Conservation (phyloP, 2,888 invertebrate genomes). For the Pediacus dermestoides region DNA sequence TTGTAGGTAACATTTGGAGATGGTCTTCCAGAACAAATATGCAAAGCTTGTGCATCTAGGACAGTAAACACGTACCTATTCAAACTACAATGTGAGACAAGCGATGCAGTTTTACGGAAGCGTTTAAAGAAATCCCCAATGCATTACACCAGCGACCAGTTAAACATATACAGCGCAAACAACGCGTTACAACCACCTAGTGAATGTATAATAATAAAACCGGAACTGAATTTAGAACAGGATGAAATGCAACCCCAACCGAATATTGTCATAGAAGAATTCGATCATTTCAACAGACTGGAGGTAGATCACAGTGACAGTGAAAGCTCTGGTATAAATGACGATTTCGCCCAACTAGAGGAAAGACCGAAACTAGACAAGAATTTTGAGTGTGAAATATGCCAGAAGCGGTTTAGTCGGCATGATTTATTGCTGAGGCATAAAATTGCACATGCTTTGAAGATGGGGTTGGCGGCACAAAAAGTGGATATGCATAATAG, state of each 20-base stretch:
- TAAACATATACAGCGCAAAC: no score
- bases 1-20: constrained; percentile 51
- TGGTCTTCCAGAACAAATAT: constrained; percentile 60
- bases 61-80: constrained; percentile 53
- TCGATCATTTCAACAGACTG: no score
- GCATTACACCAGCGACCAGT: no score
- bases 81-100: constrained; percentile 50
- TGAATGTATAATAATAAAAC: no score
- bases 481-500: constrained; percentile 8
- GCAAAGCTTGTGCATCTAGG: constrained; percentile 54
- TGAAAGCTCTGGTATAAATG: constrained; percentile 18
- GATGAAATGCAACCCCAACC: no score
- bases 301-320: no score
- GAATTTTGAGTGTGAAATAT: constrained; percentile 40
- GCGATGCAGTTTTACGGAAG: constrained; percentile 46
- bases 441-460: constrained; percentile 41
- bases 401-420: constrained; percentile 40
- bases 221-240: no score
- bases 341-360: constrained; percentile 10
- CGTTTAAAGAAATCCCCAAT: constrained; percentile 34
- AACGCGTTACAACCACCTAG: no score
- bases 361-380: no score
- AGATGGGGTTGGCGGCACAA: constrained; percentile 30
- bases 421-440: constrained; percentile 42
- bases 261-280: no score